Evolutionary conservation across 2,888 invertebrate genomes (phyloP).

Genomic region (Hypomecis atomaria): DNA sequence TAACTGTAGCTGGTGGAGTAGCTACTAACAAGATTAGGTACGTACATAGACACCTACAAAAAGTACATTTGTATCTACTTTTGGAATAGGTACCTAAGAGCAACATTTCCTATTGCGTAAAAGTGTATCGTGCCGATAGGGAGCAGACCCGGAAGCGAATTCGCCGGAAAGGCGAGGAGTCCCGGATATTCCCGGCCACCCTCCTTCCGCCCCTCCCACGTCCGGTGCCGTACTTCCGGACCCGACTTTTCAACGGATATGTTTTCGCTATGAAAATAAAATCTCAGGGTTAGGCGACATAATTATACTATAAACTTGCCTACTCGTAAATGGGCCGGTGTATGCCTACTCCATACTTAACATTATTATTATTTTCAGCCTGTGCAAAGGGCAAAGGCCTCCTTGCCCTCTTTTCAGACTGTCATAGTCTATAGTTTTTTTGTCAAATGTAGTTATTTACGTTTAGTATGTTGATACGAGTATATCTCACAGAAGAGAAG

Average conservation of each 20-base stretch:
- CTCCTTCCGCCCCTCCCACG: conserved; percentile 43
- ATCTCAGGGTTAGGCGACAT: conserved; percentile 22
- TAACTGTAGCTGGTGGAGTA: too few species aligned
- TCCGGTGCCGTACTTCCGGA: conserved; percentile 67
- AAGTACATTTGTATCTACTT: too few species aligned
- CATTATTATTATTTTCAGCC: too few species aligned
- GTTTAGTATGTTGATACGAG: too few species aligned
- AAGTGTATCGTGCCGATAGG: conserved; percentile 55
- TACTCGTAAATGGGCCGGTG: neutral
- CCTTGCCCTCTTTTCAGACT: too few species aligned
- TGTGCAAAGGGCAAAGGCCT: too few species aligned
- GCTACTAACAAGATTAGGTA: too few species aligned
- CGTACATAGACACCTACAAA: too few species aligned
- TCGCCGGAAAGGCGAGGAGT: conserved; percentile 64
- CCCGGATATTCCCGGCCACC: conserved; percentile 56
- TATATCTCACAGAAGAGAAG: too few species aligned
- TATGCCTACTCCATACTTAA: too few species aligned
- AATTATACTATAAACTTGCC: neutral
- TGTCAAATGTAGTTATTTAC: too few species aligned
- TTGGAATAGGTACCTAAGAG: neutral
- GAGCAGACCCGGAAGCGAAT: conserved; percentile 56
- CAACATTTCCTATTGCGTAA: conserved; percentile 21
- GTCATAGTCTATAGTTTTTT: too few species aligned
- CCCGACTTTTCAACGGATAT: conserved; percentile 52
- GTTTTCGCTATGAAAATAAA: conserved; percentile 47